Evolutionary conservation across 92 coral and sea anemone genomes (phyloP).

Genomic region (Umimayanthus kanabou): DNA sequence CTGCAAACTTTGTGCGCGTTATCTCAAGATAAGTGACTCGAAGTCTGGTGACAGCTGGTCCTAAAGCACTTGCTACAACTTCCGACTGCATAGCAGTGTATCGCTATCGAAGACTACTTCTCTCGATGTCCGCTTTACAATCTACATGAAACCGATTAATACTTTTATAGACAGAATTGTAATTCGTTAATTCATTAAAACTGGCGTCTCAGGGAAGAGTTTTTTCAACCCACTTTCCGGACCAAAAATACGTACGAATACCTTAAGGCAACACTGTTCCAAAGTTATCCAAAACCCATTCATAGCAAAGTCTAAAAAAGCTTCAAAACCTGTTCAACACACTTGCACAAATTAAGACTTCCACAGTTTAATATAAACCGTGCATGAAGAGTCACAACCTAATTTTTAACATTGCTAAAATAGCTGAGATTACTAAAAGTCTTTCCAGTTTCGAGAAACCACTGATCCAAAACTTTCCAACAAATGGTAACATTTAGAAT

Average conservation of each 20-base stretch:
- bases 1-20: constrained; percentile 10
- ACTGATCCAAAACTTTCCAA: not conserved
- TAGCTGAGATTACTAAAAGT: constrained; percentile 14
- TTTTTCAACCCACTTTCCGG: not conserved
- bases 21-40: not conserved
- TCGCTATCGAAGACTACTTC: not conserved
- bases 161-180: not conserved
- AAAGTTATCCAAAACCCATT: not conserved
- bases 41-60: not conserved
- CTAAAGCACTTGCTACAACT: not conserved
- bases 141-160: not conserved
- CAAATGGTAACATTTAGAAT: constrained; percentile 13
- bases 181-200: not conserved
- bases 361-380: not conserved
- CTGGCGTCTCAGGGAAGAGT: not conserved
- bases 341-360: not conserved
- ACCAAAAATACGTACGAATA: not conserved
- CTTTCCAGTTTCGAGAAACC: not conserved
- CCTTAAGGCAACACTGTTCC: not conserved
- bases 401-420: constrained; percentile 8
- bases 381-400: not conserved
- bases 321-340: not conserved
- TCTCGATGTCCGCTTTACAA: not conserved
- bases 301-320: not conserved
- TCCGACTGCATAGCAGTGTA: not conserved